These are phyloP conservation scores for Amphiprion ocellaris DNA, from an alignment of 2,113 vertebrate species.

Conservation along the genomic window DNA sequence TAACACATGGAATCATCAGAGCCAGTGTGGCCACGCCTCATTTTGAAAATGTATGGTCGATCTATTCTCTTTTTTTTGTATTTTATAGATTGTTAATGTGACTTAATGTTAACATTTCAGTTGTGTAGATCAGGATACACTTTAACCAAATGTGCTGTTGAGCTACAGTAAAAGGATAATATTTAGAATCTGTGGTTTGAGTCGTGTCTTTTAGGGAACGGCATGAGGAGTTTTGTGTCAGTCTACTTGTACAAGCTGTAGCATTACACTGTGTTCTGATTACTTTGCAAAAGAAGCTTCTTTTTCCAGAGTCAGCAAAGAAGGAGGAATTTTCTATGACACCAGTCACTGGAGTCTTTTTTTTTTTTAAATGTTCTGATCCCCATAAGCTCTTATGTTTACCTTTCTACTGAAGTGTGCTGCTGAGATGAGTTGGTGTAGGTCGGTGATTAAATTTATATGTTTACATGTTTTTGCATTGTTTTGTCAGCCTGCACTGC, in stretches of 20 bases:
- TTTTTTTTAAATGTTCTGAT: conserved; percentile 25
- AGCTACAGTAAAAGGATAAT: conserved; percentile 62
- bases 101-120: conserved; percentile 71
- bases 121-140: conserved; percentile 69
- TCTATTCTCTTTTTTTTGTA: conserved; percentile 81
- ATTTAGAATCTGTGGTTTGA: conserved; percentile 71
- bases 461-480: conserved; percentile 21
- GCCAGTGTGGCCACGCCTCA: conserved; percentile 35
- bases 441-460: conserved; percentile 8
- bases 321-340: conserved; percentile 47
- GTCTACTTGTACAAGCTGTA: conserved; percentile 65
- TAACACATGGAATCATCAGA: conserved; percentile 71
- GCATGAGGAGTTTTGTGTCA: conserved; percentile 59
- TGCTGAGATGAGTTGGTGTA: conserved; percentile 11
- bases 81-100: conserved; percentile 80
- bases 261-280: conserved; percentile 65
- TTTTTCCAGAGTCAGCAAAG: conserved; percentile 25
- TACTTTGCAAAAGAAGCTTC: conserved; percentile 43
- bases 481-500: conserved; percentile 6
- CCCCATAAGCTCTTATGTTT: conserved; percentile 29
- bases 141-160: conserved; percentile 55
- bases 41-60: conserved; percentile 63
- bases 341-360: conserved; percentile 24
- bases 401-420: conserved; percentile 42
- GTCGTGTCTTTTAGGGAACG: conserved; percentile 65